A percentile compares a stretch with the other conserved stretches of the same genome.
These are phyloP conservation scores for Drosophila subobscura DNA, from an alignment of 1,140 invertebrate species.

Conservation along the genomic window DNA sequence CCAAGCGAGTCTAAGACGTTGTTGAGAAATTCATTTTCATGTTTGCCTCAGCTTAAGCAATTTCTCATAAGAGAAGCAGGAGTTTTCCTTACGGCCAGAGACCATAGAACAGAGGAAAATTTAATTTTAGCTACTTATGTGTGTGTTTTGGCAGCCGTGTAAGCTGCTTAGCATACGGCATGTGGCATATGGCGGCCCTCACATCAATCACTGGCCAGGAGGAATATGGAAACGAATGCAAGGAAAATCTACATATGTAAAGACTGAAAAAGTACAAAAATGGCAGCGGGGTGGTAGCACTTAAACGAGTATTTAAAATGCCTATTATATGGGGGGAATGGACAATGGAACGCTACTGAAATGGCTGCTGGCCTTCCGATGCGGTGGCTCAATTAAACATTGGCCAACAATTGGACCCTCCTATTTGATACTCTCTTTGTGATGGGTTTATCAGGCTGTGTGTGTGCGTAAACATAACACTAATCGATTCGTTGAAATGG, in stretches of 20 bases:
- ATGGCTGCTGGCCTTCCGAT: conserved; percentile 1
- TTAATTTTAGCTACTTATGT: conserved; percentile 78
- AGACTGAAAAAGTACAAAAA: neutral
- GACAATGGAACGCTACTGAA: neutral
- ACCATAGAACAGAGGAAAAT: conserved; percentile 51
- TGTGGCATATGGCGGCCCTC: conserved; percentile 32
- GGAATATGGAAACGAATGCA: conserved; percentile 22
- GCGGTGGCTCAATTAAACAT: conserved; percentile 47
- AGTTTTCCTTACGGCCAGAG: conserved; percentile 28
- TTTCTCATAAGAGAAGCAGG: conserved; percentile 72
- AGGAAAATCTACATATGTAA: conserved; percentile 5
- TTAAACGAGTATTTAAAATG: conserved; percentile 60
- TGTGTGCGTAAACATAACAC: too few species aligned
- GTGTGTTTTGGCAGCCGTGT: conserved; percentile 52
- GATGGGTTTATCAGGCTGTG: neutral
- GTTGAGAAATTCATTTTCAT: conserved; percentile 81
- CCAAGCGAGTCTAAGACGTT: conserved; percentile 8
- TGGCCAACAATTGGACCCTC: neutral
- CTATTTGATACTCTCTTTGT: neutral
- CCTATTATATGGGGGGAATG: conserved; percentile 47
- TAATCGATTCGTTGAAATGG: too few species aligned
- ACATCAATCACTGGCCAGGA: conserved; percentile 55
- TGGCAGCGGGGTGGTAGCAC: too few species aligned
- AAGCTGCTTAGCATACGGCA: conserved; percentile 68
- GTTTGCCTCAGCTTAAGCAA: conserved; percentile 71